A percentile compares a stretch with the other conserved stretches of the same genome.
phyloP scores from a whole-genome alignment of 2,888 invertebrate genomes.

The Pantelozetes paolii region DNA sequence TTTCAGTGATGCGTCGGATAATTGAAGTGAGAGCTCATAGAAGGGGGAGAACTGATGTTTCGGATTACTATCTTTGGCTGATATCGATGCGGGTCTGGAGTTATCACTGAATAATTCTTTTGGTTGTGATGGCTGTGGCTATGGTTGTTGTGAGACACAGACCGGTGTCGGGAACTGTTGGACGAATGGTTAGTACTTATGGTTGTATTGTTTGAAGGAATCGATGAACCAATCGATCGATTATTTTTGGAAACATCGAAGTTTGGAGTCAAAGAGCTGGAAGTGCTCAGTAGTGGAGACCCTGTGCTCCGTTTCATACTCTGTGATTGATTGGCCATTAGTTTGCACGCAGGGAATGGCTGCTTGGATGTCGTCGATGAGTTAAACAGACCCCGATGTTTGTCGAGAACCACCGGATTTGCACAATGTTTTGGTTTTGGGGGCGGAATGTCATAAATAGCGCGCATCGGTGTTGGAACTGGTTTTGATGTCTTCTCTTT shows the following conservation, averaged over 20 bases:
- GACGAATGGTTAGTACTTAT: not conserved
- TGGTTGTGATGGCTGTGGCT: not conserved
- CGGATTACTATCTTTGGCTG: slow-evolving; percentile 44
- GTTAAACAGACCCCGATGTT: not conserved
- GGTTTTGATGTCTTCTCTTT: not conserved
- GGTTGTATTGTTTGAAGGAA: not conserved
- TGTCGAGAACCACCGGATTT: slow-evolving; percentile 19
- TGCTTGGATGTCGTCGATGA: not conserved
- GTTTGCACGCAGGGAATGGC: not conserved
- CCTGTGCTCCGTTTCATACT: not conserved
- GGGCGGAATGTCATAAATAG: slow-evolving; percentile 22
- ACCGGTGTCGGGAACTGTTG: not conserved
- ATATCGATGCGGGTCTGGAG: slow-evolving; percentile 45
- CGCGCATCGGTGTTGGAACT: not conserved
- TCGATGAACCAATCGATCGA: not conserved
- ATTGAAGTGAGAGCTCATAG: slow-evolving; percentile 18
- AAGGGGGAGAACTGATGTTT: slow-evolving; percentile 43
- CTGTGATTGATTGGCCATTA: not conserved
- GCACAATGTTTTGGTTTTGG: slow-evolving; percentile 23
- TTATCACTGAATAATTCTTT: slow-evolving; percentile 42
- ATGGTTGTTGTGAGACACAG: not conserved
- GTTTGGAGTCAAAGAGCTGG: not conserved
- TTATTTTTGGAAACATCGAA: not conserved
- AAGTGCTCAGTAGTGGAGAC: not conserved
- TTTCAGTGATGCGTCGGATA: slow-evolving; percentile 14